Base-by-base conservation (phyloP, 1,140 invertebrate species). In the Brachionus asplanchnoidis region DNA sequence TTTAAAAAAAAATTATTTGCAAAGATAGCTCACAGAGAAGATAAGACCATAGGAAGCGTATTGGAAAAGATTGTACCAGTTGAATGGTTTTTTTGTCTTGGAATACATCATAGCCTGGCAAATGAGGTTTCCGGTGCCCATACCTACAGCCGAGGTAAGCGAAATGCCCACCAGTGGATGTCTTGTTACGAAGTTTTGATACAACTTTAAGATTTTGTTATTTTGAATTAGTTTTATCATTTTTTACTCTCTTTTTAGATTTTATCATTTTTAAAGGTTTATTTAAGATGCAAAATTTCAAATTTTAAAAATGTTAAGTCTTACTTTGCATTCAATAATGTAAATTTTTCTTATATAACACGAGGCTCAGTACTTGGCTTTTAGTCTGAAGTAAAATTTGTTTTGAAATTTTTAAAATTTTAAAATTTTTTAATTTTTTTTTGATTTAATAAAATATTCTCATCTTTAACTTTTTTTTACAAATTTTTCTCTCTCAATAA, bases 101-200 rank as follows among this genome's bases (percentile, higher is more conserved):
- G 32, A 40, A 14, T 65, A 68, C 79, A 82, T 82, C 36, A 82
- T 42, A 23, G n/a, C 14, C n/a, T 82, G 79, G 36, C 79, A 82
- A 12, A 82, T 82, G 1, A 65, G 17, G n/a, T 82, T 82, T 6
- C 79, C 79, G 42, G 42, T 26, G 5, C 53, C 79, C 79, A 82
- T 82, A 46, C 79, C 79, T 26, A 46, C 26, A 7, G 79, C 79
- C 12, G 42, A 77, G n/a, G 70, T 75, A 11, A 75, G 40, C 17
- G 70, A 40, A 11, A 44, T 75, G 17, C 70, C 70, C 5, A 75
- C 32, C 0, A 75, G 17, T 0, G 70, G 70, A 44, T 44, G 70
- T 4, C 44, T 50, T 56, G 9, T 14, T 5, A 65, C 78, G 56
- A 80, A 80, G 8, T 23, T 80, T 23, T 80, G 23, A 23, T 80